Evolutionary conservation across 2,888 invertebrate genomes (phyloP).

Genomic region (Phyllotreta cruciferae): DNA sequence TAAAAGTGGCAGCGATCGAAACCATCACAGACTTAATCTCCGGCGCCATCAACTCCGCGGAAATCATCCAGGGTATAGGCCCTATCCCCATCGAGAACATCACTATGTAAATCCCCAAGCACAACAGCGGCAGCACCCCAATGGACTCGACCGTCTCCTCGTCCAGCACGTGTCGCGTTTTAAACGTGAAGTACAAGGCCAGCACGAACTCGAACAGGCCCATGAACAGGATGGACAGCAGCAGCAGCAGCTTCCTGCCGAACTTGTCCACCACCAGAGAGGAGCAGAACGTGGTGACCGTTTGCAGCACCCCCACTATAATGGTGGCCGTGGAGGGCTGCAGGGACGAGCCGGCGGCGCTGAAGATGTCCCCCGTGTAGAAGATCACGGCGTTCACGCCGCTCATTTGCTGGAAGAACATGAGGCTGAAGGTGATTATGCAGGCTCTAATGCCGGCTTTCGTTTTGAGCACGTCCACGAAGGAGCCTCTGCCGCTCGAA

Average conservation of each 20-base stretch:
- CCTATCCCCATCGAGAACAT: slow-evolving; percentile 85
- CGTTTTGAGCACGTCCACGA: slow-evolving; percentile 39
- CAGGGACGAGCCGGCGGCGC: slow-evolving; percentile 66
- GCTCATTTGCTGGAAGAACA: slow-evolving; percentile 88
- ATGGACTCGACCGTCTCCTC: slow-evolving; percentile 62
- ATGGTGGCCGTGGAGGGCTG: slow-evolving; percentile 70
- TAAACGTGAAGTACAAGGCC: slow-evolving; percentile 72
- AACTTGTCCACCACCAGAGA: slow-evolving; percentile 80
- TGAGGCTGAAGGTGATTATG: slow-evolving; percentile 77
- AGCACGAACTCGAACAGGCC: slow-evolving; percentile 71
- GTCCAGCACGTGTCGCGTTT: slow-evolving; percentile 53
- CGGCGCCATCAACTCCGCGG: slow-evolving; percentile 80
- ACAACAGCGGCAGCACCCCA: slow-evolving; percentile 77
- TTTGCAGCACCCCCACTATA: slow-evolving; percentile 82
- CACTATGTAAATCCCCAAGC: slow-evolving; percentile 77
- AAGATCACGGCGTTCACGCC: slow-evolving; percentile 86
- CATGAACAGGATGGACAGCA: slow-evolving; percentile 76
- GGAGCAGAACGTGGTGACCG: slow-evolving; percentile 76
- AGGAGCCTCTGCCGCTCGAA: slow-evolving; percentile 27
- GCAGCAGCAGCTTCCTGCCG: slow-evolving; percentile 78
- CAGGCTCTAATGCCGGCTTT: slow-evolving; percentile 65
- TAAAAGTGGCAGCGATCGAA: slow-evolving; percentile 79
- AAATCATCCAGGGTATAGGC: slow-evolving; percentile 87
- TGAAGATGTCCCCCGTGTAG: slow-evolving; percentile 77
- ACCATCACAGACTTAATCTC: slow-evolving; percentile 79